Base-by-base conservation (phyloP, 2,888 invertebrate species). In the Achlya flavicornis region DNA sequence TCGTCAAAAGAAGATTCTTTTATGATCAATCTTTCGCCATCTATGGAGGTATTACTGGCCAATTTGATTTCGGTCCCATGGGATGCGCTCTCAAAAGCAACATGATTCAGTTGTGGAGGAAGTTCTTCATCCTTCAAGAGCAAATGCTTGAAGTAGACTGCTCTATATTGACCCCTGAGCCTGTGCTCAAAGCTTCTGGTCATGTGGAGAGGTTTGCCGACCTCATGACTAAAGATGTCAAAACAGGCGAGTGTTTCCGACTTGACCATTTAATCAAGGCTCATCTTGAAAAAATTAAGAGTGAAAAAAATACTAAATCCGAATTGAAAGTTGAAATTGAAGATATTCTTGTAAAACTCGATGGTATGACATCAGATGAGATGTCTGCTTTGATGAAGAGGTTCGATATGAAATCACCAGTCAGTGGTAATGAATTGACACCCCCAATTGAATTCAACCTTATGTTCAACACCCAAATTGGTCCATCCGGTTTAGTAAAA, bases 31-130 rank as follows among this genome's bases (percentile, higher is more conserved):
- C 99, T 0, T 99, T 99, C 94, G 98, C 99, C 0, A 99, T 99
- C 79, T 99, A 99, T 93, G 99, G 99, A 75, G 99, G 99, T 48
- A 96, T 97, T 43, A 96, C 97, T 41, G 97, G 99, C 0, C 98
- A 99, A 83, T 99, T 98, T 90, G 99, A 99, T 91, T 99, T 98
- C 89, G 99, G 99, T 0, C 99, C 99, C 0, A 99, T 99, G 99
- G 99, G 99, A 3, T 99, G 99, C 93, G 98, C 99, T 0, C 96
- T 99, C 66, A 99, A 99, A 89, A 96, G 98, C 26, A 99, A 99
- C 87, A 96, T 99, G 85, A 94, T 99, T 43, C 96, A 97, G 79
- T 94, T 96, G 7, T 99, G 99, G 99, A 95, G 99, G 68, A 98
- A 97, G 77, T 98, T 97, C 89, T 99, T 99, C 85, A 97, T 99